Percentiles rank a stretch among this genome's conserved stretches.
Evolutionary conservation across 2,797 vertebrate genomes (phyloP).

Genomic region (Gymnopithys bicolor): DNA sequence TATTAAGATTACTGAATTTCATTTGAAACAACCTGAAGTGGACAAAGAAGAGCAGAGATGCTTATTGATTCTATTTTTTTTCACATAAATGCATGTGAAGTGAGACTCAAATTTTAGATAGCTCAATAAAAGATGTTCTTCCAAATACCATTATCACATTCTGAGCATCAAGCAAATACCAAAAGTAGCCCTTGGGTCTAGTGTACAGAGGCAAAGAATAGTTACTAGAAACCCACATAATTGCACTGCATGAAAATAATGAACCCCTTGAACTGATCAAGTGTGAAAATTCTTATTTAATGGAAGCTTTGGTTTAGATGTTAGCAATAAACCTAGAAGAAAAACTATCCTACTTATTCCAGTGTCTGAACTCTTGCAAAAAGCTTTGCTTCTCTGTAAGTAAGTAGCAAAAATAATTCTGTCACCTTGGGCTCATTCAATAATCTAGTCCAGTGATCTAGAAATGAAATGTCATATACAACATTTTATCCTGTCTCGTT

Average conservation of each 20-base stretch:
- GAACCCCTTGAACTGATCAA: constrained; percentile 29
- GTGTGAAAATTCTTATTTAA: constrained; percentile 17
- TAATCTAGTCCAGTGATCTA: constrained; percentile 22
- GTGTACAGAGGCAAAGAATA: not conserved
- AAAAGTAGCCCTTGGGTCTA: not conserved
- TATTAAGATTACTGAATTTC: not conserved
- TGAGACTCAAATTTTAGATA: constrained; percentile 5
- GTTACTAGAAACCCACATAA: not conserved
- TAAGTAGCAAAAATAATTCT: constrained; percentile 47
- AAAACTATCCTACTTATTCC: not conserved
- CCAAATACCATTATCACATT: not conserved
- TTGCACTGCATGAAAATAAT: constrained; percentile 40
- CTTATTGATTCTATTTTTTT: not conserved
- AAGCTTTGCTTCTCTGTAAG: constrained; percentile 27
- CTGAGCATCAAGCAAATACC: not conserved
- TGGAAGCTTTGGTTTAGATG: constrained; percentile 34
- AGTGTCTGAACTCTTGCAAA: not conserved
- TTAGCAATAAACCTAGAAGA: constrained; percentile 29
- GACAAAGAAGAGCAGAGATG: not conserved
- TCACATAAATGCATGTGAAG: not conserved
- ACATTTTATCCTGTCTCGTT: not conserved
- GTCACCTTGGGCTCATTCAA: constrained; percentile 27
- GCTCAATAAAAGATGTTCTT: not conserved
- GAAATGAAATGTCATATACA: constrained; percentile 11
- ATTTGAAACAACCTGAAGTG: not conserved